Base-by-base conservation (phyloP, 2,797 vertebrate species). In the Danio albolineatus region DNA sequence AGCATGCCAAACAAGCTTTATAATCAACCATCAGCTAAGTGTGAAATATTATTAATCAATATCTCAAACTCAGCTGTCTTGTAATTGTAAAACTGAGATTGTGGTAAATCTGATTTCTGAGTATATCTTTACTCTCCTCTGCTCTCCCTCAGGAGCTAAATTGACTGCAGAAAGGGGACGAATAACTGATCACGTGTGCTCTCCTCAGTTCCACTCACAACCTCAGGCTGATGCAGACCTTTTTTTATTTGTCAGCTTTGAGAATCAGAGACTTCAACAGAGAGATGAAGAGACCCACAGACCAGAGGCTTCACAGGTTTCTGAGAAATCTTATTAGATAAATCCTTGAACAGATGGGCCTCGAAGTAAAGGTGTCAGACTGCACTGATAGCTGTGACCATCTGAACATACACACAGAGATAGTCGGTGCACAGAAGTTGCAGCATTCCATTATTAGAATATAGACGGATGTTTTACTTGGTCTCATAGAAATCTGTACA, bases 341-440 rank as follows among this genome's bases (percentile, higher is more conserved):
- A 51, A 51, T 41, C 12, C 44, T 72, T 6, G 39, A 44, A 60
- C 78, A 73, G 78, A 77, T 60, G 73, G 9, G 17, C 46, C 62
- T 7, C 6, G 2, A 10, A 67, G 60, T 12, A 10, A 10, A 5
- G 4, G 46, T 51, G 60, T 69, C 44, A 10, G 56, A 10, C 53
- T 28, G 10, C 49, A 61, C 36, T 78, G 46, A 83, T 41, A 62
- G 61, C 8, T 75, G 75, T 67, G 56, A 72, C 21, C n/a, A 21
- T 16, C n/a, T 41, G 9, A 28, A 70, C 39, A 61, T 38, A 14
- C 38, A 39, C 28, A 48, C 13, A 41, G 60, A 41, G 65, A 62
- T 6, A 41, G 44, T 21, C 39, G 38, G 14, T 16, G 17, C 3
- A 48, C 5, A 59, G 46, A 46, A 53, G 39, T 16, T 53, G 17